Base-by-base conservation (phyloP, 2,113 vertebrate genomes). In the Dipodomys ordii region DNA sequence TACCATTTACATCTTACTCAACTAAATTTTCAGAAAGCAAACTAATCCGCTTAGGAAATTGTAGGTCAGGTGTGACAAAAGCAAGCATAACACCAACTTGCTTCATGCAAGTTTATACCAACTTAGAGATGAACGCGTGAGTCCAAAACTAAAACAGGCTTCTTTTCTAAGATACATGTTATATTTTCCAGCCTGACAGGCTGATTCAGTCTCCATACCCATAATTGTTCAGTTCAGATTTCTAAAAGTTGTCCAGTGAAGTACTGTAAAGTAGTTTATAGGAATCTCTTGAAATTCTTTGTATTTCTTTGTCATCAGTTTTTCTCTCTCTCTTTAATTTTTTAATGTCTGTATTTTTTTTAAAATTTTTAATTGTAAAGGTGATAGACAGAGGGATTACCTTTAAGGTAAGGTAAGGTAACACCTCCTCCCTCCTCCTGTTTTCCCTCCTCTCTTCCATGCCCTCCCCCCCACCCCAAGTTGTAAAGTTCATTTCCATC, bases 41-140 rank as follows among this genome's bases (percentile, higher is more conserved):
- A 91, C 64, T 23, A 92, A 80, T 49, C 23, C 65, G 16, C 46
- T 91, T 96, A 80, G 72, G 46, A 96, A 96, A 96, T 1, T 67
- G 2, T 65, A 94, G 12, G 16, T 94, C 35, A 65, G 91, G 73
- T 93, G 4, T 88, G 93, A 96, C 8, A 95, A 94, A 44, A 94
- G 27, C 46, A 93, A 73, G 5, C 35, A 81, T 84, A n/a, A 94
- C 53, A 94, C 77, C 88, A 91, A 76, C 25, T 11, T 72, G 5
- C 10, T 90, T 96, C 82, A 64, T 85, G 88, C 97, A 68, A 92
- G 83, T 78, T 93, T 96, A 95, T 6, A 64, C 71, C 71, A 92
- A 91, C 53, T 8, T 46, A 76, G 32, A 49, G 82, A 88, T 30
- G n/a, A 83, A 93, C 68, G 12, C 2, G 67, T 78, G 30, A 60